Conservation (phyloP, 1,140 invertebrate species). For the Caenorhabditis brenneri region DNA sequence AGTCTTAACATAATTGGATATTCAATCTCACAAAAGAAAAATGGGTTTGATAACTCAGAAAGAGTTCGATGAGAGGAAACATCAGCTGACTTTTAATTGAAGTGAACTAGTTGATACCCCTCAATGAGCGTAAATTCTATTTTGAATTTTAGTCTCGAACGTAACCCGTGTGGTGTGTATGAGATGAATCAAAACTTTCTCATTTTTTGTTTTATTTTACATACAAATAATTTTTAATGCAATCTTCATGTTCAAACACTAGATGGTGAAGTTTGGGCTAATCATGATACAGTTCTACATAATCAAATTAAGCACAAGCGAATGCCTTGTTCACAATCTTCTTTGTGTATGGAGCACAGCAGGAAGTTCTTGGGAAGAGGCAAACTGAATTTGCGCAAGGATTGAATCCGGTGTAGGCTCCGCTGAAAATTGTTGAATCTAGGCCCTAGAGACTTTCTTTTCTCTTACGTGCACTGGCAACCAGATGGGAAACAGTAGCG, state of each 20-base stretch:
- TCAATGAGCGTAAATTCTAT: too few relatives aligned
- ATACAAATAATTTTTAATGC: slow-evolving; percentile 25
- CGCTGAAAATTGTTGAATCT: slow-evolving; percentile 21
- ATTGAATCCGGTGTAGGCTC: background rate
- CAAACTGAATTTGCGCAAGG: slow-evolving; percentile 45
- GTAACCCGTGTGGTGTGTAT: too few relatives aligned
- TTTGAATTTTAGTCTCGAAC: too few relatives aligned
- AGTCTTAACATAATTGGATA: too few relatives aligned
- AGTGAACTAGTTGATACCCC: too few relatives aligned
- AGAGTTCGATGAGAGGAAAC: too few relatives aligned
- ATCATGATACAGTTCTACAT: background rate
- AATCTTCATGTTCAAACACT: slow-evolving; percentile 43
- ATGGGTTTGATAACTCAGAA: too few relatives aligned
- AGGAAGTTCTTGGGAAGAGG: slow-evolving; percentile 33
- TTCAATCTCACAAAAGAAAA: too few relatives aligned
- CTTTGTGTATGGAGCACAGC: slow-evolving; percentile 44
- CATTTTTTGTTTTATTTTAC: background rate
- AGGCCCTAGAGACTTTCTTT: background rate
- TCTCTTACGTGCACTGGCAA: slow-evolving; percentile 11
- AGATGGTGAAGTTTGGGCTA: slow-evolving; percentile 40
- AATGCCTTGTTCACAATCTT: slow-evolving; percentile 27
- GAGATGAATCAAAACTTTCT: background rate
- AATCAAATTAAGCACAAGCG: slow-evolving; percentile 21
- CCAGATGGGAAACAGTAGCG: slow-evolving; percentile 25
- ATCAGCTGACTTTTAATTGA: too few relatives aligned